phyloP scores from a whole-genome alignment of 64 coral and sea anemone genomes.

The Stylophora pistillata region DNA sequence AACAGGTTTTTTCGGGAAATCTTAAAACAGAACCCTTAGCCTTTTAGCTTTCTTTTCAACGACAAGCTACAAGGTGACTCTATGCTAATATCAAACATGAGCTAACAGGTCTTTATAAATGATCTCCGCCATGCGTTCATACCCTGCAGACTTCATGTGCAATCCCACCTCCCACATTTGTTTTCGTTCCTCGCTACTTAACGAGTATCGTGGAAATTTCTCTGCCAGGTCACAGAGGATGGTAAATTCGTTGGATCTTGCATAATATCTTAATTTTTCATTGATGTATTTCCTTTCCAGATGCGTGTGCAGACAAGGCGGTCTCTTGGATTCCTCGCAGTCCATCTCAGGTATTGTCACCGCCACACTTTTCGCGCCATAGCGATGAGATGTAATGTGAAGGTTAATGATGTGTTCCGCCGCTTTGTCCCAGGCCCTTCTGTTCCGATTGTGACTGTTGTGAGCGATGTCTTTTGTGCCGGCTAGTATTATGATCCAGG shows the following conservation, averaged over 20 bases:
- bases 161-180: conserved; percentile 84
- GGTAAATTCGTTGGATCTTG: conserved; percentile 35
- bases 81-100: background rate
- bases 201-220: conserved; percentile 64
- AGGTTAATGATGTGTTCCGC: conserved; percentile 78
- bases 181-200: conserved; percentile 42
- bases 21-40: too few relatives aligned
- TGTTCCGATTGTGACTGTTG: conserved; percentile 26
- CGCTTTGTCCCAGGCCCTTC: conserved; percentile 67
- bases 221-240: conserved; percentile 79
- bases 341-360: conserved; percentile 90
- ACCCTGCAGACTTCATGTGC: conserved; percentile 85
- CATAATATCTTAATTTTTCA: conserved; percentile 67
- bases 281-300: conserved; percentile 81
- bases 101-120: conserved; percentile 53
- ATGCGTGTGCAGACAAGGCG: conserved; percentile 39
- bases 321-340: conserved; percentile 62
- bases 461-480: conserved; percentile 95
- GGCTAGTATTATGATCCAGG: conserved; percentile 87
- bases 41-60: background rate
- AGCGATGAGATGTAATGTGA: conserved; percentile 70
- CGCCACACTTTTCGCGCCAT: conserved; percentile 68
- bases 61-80: background rate
- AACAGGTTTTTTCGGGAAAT: too few relatives aligned
- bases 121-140: conserved; percentile 85